Evolutionary conservation across 2,113 vertebrate genomes (phyloP).

Genomic region (Nothobranchius kuhntae): DNA sequence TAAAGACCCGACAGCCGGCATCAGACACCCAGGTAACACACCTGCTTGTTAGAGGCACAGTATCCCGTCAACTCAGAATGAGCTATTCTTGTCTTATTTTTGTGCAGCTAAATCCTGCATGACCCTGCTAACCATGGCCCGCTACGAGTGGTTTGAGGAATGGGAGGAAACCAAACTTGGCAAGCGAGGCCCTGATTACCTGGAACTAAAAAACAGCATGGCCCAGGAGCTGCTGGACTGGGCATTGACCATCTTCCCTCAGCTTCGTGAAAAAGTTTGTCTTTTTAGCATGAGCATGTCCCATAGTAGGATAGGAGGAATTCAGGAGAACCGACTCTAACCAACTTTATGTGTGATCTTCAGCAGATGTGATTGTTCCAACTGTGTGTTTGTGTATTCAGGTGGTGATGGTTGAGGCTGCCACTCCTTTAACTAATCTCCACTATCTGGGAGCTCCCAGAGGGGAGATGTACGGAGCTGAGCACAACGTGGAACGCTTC

Average conservation of each 20-base stretch:
- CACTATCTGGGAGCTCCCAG: constrained; percentile 78
- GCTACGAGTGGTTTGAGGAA: constrained; percentile 83
- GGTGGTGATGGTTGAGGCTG: too few species aligned
- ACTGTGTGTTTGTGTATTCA: too few species aligned
- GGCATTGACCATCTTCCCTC: constrained; percentile 79
- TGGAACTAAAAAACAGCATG: constrained; percentile 75
- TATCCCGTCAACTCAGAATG: too few species aligned
- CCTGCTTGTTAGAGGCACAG: neutral
- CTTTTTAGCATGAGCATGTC: neutral
- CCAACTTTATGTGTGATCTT: too few species aligned
- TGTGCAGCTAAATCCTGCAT: constrained; percentile 81
- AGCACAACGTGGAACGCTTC: constrained; percentile 81
- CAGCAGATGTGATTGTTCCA: too few species aligned
- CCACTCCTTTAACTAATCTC: constrained; percentile 79
- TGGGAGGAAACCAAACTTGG: constrained; percentile 72
- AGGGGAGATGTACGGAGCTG: constrained; percentile 80
- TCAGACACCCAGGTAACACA: constrained; percentile 78
- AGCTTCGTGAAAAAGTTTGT: constrained; percentile 75
- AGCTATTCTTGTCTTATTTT: too few species aligned
- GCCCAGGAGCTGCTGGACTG: constrained; percentile 77
- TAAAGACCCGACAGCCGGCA: constrained; percentile 80
- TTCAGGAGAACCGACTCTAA: too few species aligned
- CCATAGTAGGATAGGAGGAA: too few species aligned
- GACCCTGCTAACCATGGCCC: constrained; percentile 84
- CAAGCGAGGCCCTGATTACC: constrained; percentile 75